Evolutionary conservation across 2,113 vertebrate species (phyloP), one percentile per base, ranked within the genome.

Genomic region (Dasyprocta punctata): DNA sequence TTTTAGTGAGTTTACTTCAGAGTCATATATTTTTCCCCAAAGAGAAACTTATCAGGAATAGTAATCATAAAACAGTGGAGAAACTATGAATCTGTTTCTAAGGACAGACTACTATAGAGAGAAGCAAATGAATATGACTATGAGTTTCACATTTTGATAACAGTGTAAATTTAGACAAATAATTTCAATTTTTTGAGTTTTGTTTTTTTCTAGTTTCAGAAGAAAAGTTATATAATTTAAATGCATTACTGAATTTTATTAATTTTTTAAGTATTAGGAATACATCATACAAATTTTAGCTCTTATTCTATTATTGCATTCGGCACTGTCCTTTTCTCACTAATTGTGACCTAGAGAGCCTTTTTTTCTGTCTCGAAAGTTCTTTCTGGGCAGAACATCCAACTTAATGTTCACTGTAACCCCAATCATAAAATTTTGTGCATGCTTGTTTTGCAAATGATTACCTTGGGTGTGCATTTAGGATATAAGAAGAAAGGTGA

Each of bases 241-340:
- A 60, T 22, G 7, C 54, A 17, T 86, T 93, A 56, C 36, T 58
- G 41, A 56, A 54, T 81, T 92, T 41, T 77, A 61, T 71, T 90
- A 86, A 82, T 58, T 58, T 44, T 63, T 8, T 81, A 94, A 94
- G 49, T 65, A 92, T 47, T 96, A 78, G 88, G 30, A 84, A 73
- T 44, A 22, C 33, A 65, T 2, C 1, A n/a, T 12, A 7, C 24
- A 75, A 65, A 17, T 22, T 26, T 49, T 80, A 75, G 9, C 22
- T 94, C 92, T 73, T 71, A 83, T 60, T 65, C 75, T 75, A 9
- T n/a, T 75, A 81, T 41, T 36, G 3, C 71, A 44, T 61, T 20
- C 83, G 36, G 1, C 5, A 47, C 52, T 91, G 19, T 4, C 56
- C 58, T 88, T 60, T 58, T 26, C 52, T 56, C 10, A 52, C 3